phyloP scores from a whole-genome alignment of 2,888 invertebrate species.

The Volucella inanis region DNA sequence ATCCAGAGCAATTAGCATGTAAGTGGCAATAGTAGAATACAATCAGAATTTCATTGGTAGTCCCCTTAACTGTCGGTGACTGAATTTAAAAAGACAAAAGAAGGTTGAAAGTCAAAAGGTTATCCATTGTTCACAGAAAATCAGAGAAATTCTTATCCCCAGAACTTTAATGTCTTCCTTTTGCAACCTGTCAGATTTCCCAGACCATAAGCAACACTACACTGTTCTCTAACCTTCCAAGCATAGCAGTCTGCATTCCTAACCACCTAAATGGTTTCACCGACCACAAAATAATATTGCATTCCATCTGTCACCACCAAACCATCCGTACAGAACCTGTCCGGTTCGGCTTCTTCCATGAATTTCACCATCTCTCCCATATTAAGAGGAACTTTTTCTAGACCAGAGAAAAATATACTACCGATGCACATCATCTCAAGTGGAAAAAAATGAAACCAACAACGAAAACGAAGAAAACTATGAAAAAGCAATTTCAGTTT shows the following conservation, averaged over 20 bases:
- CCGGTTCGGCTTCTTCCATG: constrained; percentile 2
- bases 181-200: too few species aligned
- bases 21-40: too few species aligned
- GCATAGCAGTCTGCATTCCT: neutral
- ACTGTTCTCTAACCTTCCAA: too few species aligned
- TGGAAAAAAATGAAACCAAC: neutral
- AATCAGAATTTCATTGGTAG: too few species aligned
- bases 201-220: too few species aligned
- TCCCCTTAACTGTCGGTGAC: too few species aligned
- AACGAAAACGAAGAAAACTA: neutral
- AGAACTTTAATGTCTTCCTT: too few species aligned
- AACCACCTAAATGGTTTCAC: neutral
- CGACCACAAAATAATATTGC: constrained; percentile 27
- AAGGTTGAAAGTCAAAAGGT: too few species aligned
- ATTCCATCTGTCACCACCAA: constrained; percentile 48
- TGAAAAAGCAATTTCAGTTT: constrained; percentile 49
- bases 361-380: neutral
- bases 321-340: neutral
- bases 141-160: too few species aligned
- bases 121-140: too few species aligned
- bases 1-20: too few species aligned
- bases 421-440: constrained; percentile 2
- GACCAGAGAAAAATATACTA: constrained; percentile 38
- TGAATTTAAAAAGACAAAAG: too few species aligned
- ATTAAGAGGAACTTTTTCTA: constrained; percentile 24